Conservation (phyloP, 1,140 invertebrate species). For the Temnothorax longispinosus region DNA sequence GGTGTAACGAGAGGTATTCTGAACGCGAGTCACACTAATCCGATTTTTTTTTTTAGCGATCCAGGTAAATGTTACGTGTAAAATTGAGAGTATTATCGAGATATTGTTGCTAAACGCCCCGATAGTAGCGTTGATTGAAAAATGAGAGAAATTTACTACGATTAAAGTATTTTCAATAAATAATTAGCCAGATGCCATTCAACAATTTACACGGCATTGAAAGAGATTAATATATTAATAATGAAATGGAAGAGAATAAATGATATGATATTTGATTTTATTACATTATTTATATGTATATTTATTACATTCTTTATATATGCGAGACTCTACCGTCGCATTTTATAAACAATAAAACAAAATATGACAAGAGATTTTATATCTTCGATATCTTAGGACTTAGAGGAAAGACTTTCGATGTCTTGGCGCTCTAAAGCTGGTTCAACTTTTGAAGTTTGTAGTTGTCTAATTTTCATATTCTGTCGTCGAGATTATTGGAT, state of each 20-base stretch:
- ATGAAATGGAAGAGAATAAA: not conserved
- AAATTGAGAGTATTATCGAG: not conserved
- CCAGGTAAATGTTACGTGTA: not conserved
- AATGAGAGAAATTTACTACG: not conserved
- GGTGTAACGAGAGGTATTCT: constrained; percentile 14
- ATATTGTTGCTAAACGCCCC: not conserved
- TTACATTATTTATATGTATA: constrained; percentile 9
- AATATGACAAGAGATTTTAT: not conserved
- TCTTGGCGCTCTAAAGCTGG: not conserved
- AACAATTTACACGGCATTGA: not conserved
- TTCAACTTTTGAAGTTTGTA: not conserved
- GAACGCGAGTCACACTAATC: constrained; percentile 1
- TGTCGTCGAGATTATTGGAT: constrained; percentile 1
- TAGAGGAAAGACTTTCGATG: not conserved
- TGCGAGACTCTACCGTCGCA: not conserved
- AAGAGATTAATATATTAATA: constrained; percentile 11
- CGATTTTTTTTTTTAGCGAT: not conserved
- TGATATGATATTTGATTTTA: not conserved
- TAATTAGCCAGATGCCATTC: not conserved
- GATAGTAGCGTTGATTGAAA: not conserved
- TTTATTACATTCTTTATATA: not conserved
- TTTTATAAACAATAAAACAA: not conserved
- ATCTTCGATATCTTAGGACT: not conserved
- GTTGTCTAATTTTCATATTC: constrained; percentile 21
- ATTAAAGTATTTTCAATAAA: constrained; percentile 25